Evolutionary conservation across 2,888 invertebrate species (phyloP).

Genomic region (Branchellion lobata): DNA sequence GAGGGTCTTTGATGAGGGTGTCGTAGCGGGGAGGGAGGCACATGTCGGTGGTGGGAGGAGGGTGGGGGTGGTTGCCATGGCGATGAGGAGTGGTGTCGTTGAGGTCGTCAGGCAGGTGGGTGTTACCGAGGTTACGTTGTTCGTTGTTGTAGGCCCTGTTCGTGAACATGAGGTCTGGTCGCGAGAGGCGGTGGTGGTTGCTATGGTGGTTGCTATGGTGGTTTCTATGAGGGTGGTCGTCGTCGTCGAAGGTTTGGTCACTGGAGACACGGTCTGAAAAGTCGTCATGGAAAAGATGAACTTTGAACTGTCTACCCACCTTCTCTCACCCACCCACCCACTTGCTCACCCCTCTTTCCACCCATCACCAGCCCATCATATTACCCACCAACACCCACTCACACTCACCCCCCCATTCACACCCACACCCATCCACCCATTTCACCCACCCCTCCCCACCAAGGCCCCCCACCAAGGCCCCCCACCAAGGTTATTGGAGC

Average conservation of each 20-base stretch:
- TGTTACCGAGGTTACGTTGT: background rate
- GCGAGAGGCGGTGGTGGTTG: background rate
- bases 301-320: too few species aligned
- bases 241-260: background rate
- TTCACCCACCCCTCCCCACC: too few species aligned
- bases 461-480: too few species aligned
- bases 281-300: background rate
- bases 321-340: too few species aligned
- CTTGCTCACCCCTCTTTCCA: too few species aligned
- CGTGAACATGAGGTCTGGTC: background rate
- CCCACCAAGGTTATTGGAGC: background rate
- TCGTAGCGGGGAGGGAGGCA: background rate
- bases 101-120: background rate
- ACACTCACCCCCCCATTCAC: too few species aligned
- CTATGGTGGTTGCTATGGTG: too few species aligned
- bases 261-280: background rate
- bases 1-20: background rate
- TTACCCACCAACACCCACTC: too few species aligned
- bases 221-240: background rate
- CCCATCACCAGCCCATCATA: too few species aligned
- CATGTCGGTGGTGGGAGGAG: background rate
- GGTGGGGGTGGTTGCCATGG: background rate
- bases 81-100: background rate
- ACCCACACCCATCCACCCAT: too few species aligned
- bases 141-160: constrained; percentile 7